A percentile compares a stretch with the other conserved stretches of the same genome.
Conservation (phyloP, 2,888 invertebrate species). For the Drosophila falleni region DNA sequence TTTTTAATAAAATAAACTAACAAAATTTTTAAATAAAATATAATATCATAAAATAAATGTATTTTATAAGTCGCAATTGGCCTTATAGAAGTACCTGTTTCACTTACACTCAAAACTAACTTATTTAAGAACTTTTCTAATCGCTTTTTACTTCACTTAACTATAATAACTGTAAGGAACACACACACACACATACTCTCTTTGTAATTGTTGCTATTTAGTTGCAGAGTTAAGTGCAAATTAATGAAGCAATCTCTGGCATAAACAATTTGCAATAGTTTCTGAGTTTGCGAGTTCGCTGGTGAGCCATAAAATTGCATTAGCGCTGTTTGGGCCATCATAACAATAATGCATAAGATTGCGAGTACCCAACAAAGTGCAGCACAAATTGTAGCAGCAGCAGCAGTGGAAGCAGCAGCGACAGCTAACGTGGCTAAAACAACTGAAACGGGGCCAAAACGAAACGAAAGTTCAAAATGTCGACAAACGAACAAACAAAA, state of each 20-base stretch:
- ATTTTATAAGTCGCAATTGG: not conserved
- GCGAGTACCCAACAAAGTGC: conserved; percentile 48
- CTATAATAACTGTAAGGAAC: not conserved
- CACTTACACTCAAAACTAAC: too few species aligned
- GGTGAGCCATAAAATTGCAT: conserved; percentile 63
- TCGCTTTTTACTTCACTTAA: not conserved
- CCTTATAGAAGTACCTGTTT: not conserved
- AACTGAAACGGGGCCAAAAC: conserved; percentile 57
- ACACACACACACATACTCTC: not conserved
- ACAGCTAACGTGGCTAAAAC: conserved; percentile 36
- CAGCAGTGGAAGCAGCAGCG: conserved; percentile 22
- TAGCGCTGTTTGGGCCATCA: conserved; percentile 56
- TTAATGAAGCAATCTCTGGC: conserved; percentile 61
- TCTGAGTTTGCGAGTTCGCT: conserved; percentile 23
- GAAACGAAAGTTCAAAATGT: conserved; percentile 74
- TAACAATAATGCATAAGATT: conserved; percentile 69
- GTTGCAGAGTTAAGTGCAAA: conserved; percentile 43
- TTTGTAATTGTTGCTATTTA: conserved; percentile 21
- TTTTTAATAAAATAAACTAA: too few species aligned
- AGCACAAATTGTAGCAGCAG: conserved; percentile 36
- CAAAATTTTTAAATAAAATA: too few species aligned
- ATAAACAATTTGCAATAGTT: conserved; percentile 59
- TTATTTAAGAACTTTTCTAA: not conserved
- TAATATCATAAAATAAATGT: not conserved
- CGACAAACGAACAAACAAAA: conserved; percentile 79